Evolutionary conservation across 2,797 vertebrate species (phyloP), one percentile per base, ranked within the genome.

Genomic region (Mus spretus): DNA sequence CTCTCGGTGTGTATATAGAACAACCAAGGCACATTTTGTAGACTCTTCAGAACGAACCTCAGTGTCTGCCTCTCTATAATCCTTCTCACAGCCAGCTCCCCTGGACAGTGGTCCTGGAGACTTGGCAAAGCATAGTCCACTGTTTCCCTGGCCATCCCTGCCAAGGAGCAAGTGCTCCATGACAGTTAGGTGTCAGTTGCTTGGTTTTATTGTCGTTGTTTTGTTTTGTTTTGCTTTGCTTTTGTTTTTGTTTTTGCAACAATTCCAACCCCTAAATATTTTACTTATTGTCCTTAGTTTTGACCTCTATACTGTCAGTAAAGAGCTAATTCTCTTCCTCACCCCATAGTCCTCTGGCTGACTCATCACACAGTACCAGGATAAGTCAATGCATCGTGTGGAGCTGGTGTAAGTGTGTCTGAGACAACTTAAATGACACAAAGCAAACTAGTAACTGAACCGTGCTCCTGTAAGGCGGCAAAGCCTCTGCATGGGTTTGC

Each of bases 401-500:
- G 53, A 65, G 24, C 10, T 80, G 40, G 12, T 7, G 11, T 2
- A 37, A 70, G 40, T 72, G 37, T 40, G 55, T 26, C 77, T 65
- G 61, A 79, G 67, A 44, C 4, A 70, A 90, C 85, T 31, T 74
- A 15, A 61, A 63, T 20, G 92, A 86, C 67, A 59, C 20, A 55
- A 50, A 83, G n/a, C 55, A 75, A 59, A 50, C 19, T 55, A 79
- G 61, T 40, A 34, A 79, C 61, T 70, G 26, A 89, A 83, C 37
- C 61, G n/a, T 4, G 13, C 19, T 74, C 44, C 31, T 13, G 77
- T 13, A 28, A 34, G 85, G 6, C 55, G 34, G 75, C 44, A 77
- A 44, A 8, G 17, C 67, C 82, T 85, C 55, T 31, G 1, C 0
- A 13, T 0, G 5, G 24, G 4, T 15, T 37, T 44, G 4, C 28